These are phyloP conservation scores for Lithosia quadra DNA, from an alignment of 2,888 invertebrate species.

Conservation along the genomic window DNA sequence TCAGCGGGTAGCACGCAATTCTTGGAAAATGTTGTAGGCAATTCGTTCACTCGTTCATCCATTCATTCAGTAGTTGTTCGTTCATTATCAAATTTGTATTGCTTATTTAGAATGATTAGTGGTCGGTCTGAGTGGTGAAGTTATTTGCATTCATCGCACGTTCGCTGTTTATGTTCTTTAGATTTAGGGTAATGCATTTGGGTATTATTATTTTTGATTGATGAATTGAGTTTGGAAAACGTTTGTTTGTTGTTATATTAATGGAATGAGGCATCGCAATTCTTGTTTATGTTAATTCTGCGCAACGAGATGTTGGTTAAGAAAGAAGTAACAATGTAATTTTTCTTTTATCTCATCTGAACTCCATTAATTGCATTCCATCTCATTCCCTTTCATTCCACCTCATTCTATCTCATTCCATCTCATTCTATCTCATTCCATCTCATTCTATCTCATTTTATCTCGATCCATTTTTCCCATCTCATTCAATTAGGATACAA, in stretches of 20 bases:
- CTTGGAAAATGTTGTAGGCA: conserved; percentile 54
- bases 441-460: too few relatives aligned
- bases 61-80: conserved; percentile 16
- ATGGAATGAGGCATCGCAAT: not conserved
- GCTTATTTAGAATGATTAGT: conserved; percentile 44
- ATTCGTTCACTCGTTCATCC: conserved; percentile 24
- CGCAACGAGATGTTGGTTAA: not conserved
- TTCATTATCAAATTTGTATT: conserved; percentile 46
- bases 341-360: too few relatives aligned
- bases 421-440: not conserved
- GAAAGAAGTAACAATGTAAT: not conserved
- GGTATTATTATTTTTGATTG: conserved; percentile 6
- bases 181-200: not conserved
- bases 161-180: conserved; percentile 8
- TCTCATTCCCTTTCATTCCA: not conserved
- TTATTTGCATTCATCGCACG: conserved; percentile 24
- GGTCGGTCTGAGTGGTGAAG: conserved; percentile 22
- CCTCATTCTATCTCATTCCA: too few relatives aligned
- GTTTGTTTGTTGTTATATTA: not conserved
- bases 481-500: too few relatives aligned
- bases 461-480: too few relatives aligned
- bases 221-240: not conserved
- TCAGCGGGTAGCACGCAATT: conserved; percentile 73
- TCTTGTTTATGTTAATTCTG: not conserved
- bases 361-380: not conserved